A percentile compares a stretch with the other conserved stretches of the same genome.
Conservation (phyloP, 2,113 vertebrate species). For the Todiramphus saurophagus region DNA sequence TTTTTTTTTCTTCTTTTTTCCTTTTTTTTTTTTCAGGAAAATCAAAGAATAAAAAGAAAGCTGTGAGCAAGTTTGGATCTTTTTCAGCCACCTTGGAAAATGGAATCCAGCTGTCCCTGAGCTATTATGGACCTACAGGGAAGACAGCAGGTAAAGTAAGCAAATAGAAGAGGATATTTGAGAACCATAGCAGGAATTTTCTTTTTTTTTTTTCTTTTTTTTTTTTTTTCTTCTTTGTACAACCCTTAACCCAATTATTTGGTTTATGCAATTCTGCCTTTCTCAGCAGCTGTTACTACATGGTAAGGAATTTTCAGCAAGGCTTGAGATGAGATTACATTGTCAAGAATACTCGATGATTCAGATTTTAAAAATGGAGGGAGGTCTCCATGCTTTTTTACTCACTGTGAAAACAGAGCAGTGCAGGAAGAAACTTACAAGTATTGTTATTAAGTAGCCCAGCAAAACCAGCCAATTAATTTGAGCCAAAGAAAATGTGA, state of each 20-base stretch:
- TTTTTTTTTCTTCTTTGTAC: not conserved
- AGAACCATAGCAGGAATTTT: not conserved
- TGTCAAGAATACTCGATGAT: slow-evolving; percentile 31
- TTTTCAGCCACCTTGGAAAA: slow-evolving; percentile 86
- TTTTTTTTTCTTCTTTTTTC: not conserved
- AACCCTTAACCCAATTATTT: not conserved
- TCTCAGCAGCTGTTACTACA: slow-evolving; percentile 22
- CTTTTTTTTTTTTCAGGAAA: not conserved
- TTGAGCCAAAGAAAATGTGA: slow-evolving; percentile 46
- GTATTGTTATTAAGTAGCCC: slow-evolving; percentile 50
- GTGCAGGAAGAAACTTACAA: not conserved
- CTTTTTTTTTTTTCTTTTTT: not conserved
- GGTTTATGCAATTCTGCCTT: slow-evolving; percentile 2
- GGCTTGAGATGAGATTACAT: not conserved
- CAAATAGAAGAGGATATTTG: not conserved
- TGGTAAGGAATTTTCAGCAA: not conserved
- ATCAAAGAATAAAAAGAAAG: slow-evolving; percentile 15
- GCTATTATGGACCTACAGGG: slow-evolving; percentile 81
- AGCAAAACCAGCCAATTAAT: slow-evolving; percentile 28
- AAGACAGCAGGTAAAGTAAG: slow-evolving; percentile 77
- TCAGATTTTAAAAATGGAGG: not conserved
- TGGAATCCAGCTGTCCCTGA: slow-evolving; percentile 87
- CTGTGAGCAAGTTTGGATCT: slow-evolving; percentile 80
- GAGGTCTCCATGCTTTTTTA: not conserved
- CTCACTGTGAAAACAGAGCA: slow-evolving; percentile 35